These are phyloP conservation scores for Drosophila mimica DNA, from an alignment of 2,888 invertebrate genomes.

Conservation along the genomic window DNA sequence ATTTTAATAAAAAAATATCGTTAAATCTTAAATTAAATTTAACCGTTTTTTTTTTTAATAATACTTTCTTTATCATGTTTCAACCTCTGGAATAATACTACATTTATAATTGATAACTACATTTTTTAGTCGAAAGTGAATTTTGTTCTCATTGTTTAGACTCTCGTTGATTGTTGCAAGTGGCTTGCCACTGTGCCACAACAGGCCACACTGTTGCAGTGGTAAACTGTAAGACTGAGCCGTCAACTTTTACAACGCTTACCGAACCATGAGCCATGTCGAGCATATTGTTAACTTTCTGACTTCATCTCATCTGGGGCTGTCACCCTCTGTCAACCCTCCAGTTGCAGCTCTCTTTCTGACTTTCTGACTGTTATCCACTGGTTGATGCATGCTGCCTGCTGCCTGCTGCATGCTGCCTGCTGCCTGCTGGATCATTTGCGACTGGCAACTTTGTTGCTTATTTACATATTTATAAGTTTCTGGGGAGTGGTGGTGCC, in stretches of 20 bases:
- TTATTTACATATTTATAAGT: slow-evolving; percentile 78
- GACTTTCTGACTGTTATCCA: not conserved
- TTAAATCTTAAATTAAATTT: too few relatives aligned
- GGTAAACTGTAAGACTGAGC: slow-evolving; percentile 32
- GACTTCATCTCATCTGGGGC: slow-evolving; percentile 38
- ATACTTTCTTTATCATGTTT: not conserved
- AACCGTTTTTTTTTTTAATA: not conserved
- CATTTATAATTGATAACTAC: not conserved
- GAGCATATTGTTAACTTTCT: slow-evolving; percentile 70
- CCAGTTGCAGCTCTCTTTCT: not conserved
- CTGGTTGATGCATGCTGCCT: slow-evolving; percentile 8
- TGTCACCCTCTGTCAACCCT: not conserved
- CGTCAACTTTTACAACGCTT: slow-evolving; percentile 60
- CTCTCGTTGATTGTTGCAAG: not conserved
- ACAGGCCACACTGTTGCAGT: slow-evolving; percentile 46
- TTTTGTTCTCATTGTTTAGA: not conserved
- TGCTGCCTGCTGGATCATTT: slow-evolving; percentile 38
- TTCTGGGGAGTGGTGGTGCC: slow-evolving; percentile 13
- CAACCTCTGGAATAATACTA: not conserved
- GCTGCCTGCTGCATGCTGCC: slow-evolving; percentile 25
- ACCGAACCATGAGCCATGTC: slow-evolving; percentile 61
- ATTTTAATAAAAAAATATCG: not conserved
- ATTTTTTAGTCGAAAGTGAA: not conserved
- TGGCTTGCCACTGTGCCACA: slow-evolving; percentile 26
- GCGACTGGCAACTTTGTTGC: slow-evolving; percentile 67